Conservation (phyloP, 2,888 invertebrate genomes). For the Scaptomyza tumidula region DNA sequence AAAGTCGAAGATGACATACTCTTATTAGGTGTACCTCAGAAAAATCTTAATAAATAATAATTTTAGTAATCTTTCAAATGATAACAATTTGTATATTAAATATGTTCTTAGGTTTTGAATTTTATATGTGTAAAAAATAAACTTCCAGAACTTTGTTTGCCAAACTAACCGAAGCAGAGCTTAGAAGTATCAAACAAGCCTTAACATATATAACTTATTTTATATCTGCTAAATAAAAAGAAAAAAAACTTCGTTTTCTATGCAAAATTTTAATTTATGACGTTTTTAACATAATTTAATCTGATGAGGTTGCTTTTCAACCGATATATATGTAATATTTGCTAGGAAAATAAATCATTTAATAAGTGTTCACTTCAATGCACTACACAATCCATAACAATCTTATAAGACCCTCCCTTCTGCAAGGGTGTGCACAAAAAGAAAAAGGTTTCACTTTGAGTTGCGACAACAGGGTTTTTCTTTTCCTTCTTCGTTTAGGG, state of each 20-base stretch:
- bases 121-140: too few relatives aligned
- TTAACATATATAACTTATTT: too few relatives aligned
- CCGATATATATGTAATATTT: not conserved
- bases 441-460: constrained; percentile 49
- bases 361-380: not conserved
- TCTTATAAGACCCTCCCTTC: not conserved
- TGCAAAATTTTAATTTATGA: not conserved
- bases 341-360: constrained; percentile 4
- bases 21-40: too few relatives aligned
- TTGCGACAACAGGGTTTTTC: not conserved
- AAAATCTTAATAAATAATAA: too few relatives aligned
- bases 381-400: not conserved
- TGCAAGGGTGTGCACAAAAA: constrained; percentile 4
- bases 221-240: too few relatives aligned
- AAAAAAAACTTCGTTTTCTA: too few relatives aligned
- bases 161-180: too few relatives aligned
- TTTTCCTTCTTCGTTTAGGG: constrained; percentile 27
- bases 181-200: too few relatives aligned
- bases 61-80: too few relatives aligned
- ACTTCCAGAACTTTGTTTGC: too few relatives aligned
- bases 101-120: too few relatives aligned
- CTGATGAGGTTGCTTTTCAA: not conserved
- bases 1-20: not conserved
- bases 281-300: not conserved
- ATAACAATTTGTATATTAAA: too few relatives aligned